A percentile compares a stretch with the other conserved stretches of the same genome.
Conservation (phyloP, 2,113 vertebrate genomes). For the Heteronetta atricapilla region DNA sequence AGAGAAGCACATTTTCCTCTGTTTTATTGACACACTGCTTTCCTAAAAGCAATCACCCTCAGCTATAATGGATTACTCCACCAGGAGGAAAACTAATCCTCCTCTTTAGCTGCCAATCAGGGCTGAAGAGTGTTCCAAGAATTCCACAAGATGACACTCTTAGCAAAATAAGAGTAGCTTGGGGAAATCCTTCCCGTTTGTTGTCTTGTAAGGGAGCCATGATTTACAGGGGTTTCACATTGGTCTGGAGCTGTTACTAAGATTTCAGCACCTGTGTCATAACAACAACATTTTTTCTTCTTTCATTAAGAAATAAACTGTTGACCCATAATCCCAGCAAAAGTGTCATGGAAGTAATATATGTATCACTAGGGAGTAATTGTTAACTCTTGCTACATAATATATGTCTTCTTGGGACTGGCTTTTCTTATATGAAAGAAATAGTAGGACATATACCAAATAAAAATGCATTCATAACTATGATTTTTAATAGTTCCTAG, state of each 20-base stretch:
- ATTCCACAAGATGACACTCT: slow-evolving; percentile 67
- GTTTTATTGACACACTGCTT: slow-evolving; percentile 31
- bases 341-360: neutral
- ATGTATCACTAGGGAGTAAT: slow-evolving; percentile 29
- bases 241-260: neutral
- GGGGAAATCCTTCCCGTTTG: neutral
- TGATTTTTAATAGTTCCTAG: neutral
- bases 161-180: slow-evolving; percentile 54
- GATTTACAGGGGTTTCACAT: neutral
- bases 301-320: neutral
- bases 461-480: neutral
- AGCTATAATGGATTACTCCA: slow-evolving; percentile 39
- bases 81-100: slow-evolving; percentile 58
- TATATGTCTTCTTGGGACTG: slow-evolving; percentile 6
- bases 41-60: slow-evolving; percentile 35
- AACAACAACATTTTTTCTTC: slow-evolving; percentile 1
- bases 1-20: slow-evolving; percentile 15
- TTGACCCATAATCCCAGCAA: neutral
- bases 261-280: neutral
- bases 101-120: slow-evolving; percentile 56
- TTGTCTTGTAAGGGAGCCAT: neutral
- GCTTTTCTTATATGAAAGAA: neutral
- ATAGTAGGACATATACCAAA: neutral
- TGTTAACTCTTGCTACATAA: slow-evolving; percentile 3
- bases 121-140: slow-evolving; percentile 11